Evolutionary conservation across 1,140 invertebrate species (phyloP), one percentile per base, ranked within the genome.

Genomic region (Cyphomyrmex costatus): DNA sequence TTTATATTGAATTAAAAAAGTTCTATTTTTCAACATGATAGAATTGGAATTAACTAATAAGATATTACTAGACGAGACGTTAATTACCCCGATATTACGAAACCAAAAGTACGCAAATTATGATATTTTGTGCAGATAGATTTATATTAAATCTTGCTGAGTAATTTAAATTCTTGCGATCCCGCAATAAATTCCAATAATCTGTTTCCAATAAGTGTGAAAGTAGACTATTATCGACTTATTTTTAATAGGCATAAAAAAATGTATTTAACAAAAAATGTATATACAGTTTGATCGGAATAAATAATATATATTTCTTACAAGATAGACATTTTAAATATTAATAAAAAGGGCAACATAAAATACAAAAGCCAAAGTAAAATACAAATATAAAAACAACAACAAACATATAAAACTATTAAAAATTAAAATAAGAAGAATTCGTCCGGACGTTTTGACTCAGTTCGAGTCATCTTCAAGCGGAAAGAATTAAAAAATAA

Each of bases 161-260:
- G 2, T 14, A 51, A 79, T 68, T n/a, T n/a, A 80, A 68, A 68
- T 80, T 70, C 14, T 24, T 68, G 36, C n/a, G 2, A 33, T 10
- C 14, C 1, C 16, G 2, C 46, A 36, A 53, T 70, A 70, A 68
- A 80, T 68, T 42, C 30, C 30, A 80, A 80, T 53, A 80, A 80
- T 68, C 46, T 8, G 36, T 33, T 68, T 79, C 30, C 46, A 24
- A 53, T 80, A 53, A 80, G 46, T 79, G 24, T 14, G 21, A 68
- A 68, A 80, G n/a, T 30, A 36, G 30, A 16, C 10, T 14, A 12
- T 27, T 80, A 80, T 80, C 63, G 14, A 42, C 4, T 14, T 42
- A 42, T n/a, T 68, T 73, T 79, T 68, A 36, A 66, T 53, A 70
- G 16, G 30, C 46, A 14, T 70, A n/a, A 66, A 77, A 77, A 33